Percentiles rank a stretch among this genome's conserved stretches.
These are phyloP conservation scores for Ladona fulva DNA, from an alignment of 1,140 invertebrate species.

Conservation along the genomic window DNA sequence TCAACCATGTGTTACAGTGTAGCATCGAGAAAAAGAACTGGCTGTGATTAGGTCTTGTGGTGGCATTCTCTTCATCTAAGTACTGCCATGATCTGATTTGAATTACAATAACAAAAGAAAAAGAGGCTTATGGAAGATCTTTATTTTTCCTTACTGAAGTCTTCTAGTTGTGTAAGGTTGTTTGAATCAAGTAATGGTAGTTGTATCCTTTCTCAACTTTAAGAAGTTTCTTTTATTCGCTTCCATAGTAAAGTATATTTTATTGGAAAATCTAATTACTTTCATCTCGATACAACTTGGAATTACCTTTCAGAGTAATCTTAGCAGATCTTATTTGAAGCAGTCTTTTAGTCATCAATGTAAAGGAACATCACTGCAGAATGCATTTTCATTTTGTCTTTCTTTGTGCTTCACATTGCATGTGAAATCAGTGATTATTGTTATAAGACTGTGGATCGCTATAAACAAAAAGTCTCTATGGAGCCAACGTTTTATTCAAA, in stretches of 20 bases:
- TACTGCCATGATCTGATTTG: constrained; percentile 4
- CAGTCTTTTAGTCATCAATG: no score
- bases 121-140: not conserved
- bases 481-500: not conserved
- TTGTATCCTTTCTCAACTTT: no score
- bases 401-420: not conserved
- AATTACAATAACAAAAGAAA: not conserved
- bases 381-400: not conserved
- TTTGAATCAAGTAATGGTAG: no score
- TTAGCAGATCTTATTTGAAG: no score
- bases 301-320: no score
- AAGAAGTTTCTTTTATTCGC: no score
- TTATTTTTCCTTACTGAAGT: not conserved
- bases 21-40: not conserved
- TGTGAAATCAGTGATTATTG: not conserved
- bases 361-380: not conserved
- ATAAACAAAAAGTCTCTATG: not conserved
- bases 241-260: no score
- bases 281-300: no score
- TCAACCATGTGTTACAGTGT: not conserved
- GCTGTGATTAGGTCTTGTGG: not conserved
- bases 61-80: constrained; percentile 5
- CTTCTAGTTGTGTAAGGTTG: no score
- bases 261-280: no score
- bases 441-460: not conserved